phyloP scores from a whole-genome alignment of 1,140 invertebrate genomes.

The Danaus plexippus region DNA sequence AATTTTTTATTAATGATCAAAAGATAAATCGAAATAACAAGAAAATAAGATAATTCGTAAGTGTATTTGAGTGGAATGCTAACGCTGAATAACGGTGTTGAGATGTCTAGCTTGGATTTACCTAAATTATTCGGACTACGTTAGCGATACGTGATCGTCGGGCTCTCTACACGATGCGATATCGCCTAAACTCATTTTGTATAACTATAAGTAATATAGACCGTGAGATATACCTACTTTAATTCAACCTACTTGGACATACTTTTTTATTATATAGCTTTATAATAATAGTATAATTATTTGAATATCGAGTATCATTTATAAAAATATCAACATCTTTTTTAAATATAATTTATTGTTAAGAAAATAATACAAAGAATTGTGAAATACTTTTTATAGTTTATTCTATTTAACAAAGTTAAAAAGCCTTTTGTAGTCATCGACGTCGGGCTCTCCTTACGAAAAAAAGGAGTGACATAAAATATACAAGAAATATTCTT shows the following conservation, averaged over 20 bases:
- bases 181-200: conserved; percentile 21
- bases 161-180: conserved; percentile 29
- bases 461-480: too few relatives aligned
- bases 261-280: not conserved
- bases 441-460: too few relatives aligned
- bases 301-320: not conserved
- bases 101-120: conserved; percentile 55
- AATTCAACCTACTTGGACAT: conserved; percentile 6
- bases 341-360: too few relatives aligned
- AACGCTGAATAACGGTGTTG: conserved; percentile 56
- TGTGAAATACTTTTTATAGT: too few relatives aligned
- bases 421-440: too few relatives aligned
- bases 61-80: conserved; percentile 43
- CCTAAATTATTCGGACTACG: conserved; percentile 64
- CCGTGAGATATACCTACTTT: conserved; percentile 31
- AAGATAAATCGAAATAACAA: conserved; percentile 45
- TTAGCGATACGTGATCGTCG: conserved; percentile 38
- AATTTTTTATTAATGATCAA: conserved; percentile 15
- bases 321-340: too few relatives aligned
- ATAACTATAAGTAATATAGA: conserved; percentile 26
- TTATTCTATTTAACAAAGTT: too few relatives aligned
- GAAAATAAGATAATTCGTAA: conserved; percentile 57
- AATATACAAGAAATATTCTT: too few relatives aligned
- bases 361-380: too few relatives aligned
- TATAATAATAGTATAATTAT: not conserved